phyloP scores from a whole-genome alignment of 2,797 vertebrate genomes.

The Acridotheres tristis region DNA sequence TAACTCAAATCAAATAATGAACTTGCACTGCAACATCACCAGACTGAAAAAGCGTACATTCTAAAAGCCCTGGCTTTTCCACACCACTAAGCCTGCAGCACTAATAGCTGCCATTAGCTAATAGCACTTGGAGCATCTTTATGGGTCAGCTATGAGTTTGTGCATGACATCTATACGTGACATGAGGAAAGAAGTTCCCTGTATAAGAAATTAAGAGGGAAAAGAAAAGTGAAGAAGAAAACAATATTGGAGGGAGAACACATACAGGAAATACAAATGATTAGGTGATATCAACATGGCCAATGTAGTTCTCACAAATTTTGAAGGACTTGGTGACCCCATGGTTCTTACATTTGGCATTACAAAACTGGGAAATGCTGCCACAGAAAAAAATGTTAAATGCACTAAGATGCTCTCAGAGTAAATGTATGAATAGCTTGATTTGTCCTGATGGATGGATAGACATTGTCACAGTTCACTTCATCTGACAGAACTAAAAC shows the following conservation, averaged over 20 bases:
- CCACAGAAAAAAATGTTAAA: neutral
- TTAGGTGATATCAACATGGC: neutral
- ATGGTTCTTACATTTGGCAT: neutral
- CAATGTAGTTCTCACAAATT: neutral
- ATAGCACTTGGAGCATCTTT: neutral
- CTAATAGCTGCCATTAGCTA: conserved; percentile 25
- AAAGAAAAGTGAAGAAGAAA: neutral
- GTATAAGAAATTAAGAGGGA: neutral
- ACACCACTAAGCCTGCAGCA: neutral
- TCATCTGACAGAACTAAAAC: conserved; percentile 43
- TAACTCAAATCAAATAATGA: neutral
- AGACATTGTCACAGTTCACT: conserved; percentile 54
- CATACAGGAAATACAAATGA: neutral
- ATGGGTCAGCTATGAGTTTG: neutral
- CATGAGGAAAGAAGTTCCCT: neutral
- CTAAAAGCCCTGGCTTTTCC: neutral
- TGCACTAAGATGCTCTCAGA: neutral
- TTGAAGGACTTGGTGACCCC: neutral
- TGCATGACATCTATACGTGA: neutral
- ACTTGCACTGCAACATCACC: neutral
- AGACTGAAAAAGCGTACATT: neutral
- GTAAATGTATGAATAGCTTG: conserved; percentile 23
- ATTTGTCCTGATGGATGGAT: conserved; percentile 58
- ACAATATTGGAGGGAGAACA: neutral
- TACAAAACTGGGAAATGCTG: neutral